Evolutionary conservation across 2,888 invertebrate species (phyloP), one percentile per base, ranked within the genome.

Genomic region (Tachina fera): DNA sequence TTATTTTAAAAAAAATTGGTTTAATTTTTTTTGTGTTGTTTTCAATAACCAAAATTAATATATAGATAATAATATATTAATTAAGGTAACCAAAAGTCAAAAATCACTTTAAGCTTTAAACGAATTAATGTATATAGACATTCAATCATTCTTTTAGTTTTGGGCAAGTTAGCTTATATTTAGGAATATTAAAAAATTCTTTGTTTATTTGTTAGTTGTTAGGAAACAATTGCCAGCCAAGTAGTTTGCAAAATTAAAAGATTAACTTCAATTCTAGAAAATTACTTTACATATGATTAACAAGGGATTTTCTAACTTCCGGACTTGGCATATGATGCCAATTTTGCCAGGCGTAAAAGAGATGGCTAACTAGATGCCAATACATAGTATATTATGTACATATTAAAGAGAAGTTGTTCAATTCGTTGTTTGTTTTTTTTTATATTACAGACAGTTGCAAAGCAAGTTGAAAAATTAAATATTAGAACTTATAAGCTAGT

Each of bases 401-500:
- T 31, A 8, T 16, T 70, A n/a, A 19, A n/a, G 19, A 47, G 31
- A 72, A 68, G 60, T 76, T 63, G 22, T n/a, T 51, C 71, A 80
- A 65, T 65, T 72, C 80, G 41, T 84, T 76, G 74, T 80, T 79
- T 77, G 31, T 9, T 11, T 74, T 41, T 43, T 63, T 4, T 31
- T 31, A 31, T 43, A 61, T 53, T 8, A 41, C n/a, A 77, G 31
- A 74, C 72, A 68, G 56, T 63, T 49, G 63, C 63, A 56, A 39
- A 9, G 71, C 67, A 58, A 71, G 56, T 75, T 75, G 85, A 43
- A 75, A 49, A 85, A 85, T 79, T 76, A 49, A 67, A 85, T 70
- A 74, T 65, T 63, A 10, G 10, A n/a, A 75, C 85, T 85, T 78
- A 85, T 63, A 61, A 78, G 65, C 70, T 78, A 84, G 67, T 79